Evolutionary conservation across 1,140 invertebrate species (phyloP).

Genomic region (Bombus haemorrhoidalis): DNA sequence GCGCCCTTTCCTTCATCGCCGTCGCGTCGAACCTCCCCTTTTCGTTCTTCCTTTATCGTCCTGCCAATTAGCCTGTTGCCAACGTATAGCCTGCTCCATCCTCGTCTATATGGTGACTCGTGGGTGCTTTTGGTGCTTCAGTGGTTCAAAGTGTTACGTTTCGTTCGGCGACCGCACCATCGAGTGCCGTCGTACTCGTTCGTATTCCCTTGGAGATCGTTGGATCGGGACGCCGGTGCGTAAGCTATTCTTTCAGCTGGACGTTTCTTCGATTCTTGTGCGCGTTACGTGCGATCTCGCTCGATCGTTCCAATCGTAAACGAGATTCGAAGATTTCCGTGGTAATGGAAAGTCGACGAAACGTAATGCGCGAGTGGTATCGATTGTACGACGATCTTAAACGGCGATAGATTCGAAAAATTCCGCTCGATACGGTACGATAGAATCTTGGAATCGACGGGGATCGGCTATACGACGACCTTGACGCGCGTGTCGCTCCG

Average conservation of each 20-base stretch:
- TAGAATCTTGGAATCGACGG: not conserved
- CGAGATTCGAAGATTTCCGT: not conserved
- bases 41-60: not conserved
- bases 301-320: too few species aligned
- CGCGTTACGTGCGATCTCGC: not conserved
- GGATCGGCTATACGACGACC: not conserved
- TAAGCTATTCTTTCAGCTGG: not conserved
- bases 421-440: too few species aligned
- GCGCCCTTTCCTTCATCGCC: not conserved
- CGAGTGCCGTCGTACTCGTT: not conserved
- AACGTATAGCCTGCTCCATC: not conserved
- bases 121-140: conserved; percentile 44
- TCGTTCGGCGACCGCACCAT: not conserved
- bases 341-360: not conserved
- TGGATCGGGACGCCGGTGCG: conserved; percentile 9
- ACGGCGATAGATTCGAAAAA: not conserved
- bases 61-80: fast-evolving
- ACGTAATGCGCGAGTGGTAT: conserved; percentile 6
- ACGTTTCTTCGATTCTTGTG: not conserved
- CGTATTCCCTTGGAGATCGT: conserved; percentile 21
- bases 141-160: conserved; percentile 45
- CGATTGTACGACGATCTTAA: not conserved
- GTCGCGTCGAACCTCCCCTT: too few species aligned
- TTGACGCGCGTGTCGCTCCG: conserved; percentile 1
- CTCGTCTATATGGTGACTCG: conserved; percentile 16